Base-by-base conservation (phyloP, 2,888 invertebrate genomes). In the Luffia ferchaultella region DNA sequence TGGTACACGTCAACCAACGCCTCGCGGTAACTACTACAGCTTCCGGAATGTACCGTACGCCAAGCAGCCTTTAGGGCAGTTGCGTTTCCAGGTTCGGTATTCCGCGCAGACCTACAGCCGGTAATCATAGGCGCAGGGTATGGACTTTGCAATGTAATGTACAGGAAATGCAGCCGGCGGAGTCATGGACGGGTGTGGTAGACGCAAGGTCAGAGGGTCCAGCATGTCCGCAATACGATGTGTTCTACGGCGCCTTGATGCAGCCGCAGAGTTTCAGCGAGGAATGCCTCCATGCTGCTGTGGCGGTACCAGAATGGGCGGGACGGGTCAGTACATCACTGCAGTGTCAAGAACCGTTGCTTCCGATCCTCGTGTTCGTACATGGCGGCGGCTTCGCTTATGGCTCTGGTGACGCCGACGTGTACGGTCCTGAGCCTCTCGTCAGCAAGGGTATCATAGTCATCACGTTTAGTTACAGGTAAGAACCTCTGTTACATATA, bases 221-320 rank as follows among this genome's bases (percentile, higher is more conserved):
- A 0, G 74, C 86, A 9, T 91, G 91, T 60, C 85, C 86, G 0
- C 91, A 91, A 62, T 67, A 74, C 1, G 85, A 87, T 58, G 65
- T 78, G 16, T 55, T 80, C 30, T 82, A 80, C 58, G 68, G 68
- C 0, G 54, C 53, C 1, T 49, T 78, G 7, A 65, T 68, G 67
- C 54, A 58, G 52, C 61, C 67, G 1, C 57, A 54, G n/a, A 57
- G 58, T 40, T 64, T 68, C 65, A 66, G 62, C 53, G 82, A 82
- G 58, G 70, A 67, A 0, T 83, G 82, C 58, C 74, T 82, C 54
- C 63, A 70, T 57, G 78, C 77, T 46, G 80, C 79, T 56, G 59
- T 83, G 9, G 73, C 80, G 59, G 76, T 72, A 16, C 82, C 82
- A 16, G 19, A 7, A 9, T 12, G 9, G 5, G 49, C 49, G 1